Percentiles rank a stretch among this genome's conserved stretches.
Conservation (phyloP, 2,113 vertebrate species). For the Cryptomyrus ogoouensis region DNA sequence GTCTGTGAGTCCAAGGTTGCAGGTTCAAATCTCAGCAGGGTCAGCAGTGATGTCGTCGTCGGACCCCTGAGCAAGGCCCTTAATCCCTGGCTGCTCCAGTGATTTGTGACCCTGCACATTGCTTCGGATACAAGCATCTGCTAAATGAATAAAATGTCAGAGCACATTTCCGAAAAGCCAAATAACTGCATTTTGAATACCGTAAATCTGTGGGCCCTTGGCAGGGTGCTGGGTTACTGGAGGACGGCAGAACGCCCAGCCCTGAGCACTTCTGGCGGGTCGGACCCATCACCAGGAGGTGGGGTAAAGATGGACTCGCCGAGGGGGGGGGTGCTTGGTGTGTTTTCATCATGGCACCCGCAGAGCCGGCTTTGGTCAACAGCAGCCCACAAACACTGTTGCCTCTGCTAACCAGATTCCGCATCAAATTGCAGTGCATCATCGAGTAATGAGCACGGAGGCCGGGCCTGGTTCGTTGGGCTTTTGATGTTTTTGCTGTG, state of each 20-base stretch:
- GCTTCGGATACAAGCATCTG: background rate
- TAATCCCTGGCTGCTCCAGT: slow-evolving; percentile 23
- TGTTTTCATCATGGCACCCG: background rate
- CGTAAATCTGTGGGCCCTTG: background rate
- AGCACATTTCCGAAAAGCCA: slow-evolving; percentile 46
- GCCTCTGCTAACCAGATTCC: background rate
- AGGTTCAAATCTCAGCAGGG: background rate
- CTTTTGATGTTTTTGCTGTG: slow-evolving; percentile 49
- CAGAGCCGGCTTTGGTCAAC: background rate
- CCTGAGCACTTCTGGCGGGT: background rate
- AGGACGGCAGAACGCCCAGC: background rate
- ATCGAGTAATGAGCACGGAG: slow-evolving; percentile 50
- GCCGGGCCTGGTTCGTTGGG: slow-evolving; percentile 36
- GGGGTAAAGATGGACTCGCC: background rate
- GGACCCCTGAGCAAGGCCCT: background rate
- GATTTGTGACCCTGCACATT: background rate
- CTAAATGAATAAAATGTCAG: slow-evolving; percentile 25
- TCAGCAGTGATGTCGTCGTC: background rate
- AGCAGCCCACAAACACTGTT: background rate
- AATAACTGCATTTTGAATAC: slow-evolving; percentile 38
- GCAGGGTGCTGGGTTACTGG: background rate
- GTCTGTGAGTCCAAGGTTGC: background rate
- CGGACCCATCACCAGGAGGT: background rate
- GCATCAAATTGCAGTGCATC: slow-evolving; percentile 22
- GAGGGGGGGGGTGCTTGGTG: background rate